These are phyloP conservation scores for Neolamprologus ventralis DNA, from an alignment of 2,113 vertebrate genomes.

Conservation along the genomic window DNA sequence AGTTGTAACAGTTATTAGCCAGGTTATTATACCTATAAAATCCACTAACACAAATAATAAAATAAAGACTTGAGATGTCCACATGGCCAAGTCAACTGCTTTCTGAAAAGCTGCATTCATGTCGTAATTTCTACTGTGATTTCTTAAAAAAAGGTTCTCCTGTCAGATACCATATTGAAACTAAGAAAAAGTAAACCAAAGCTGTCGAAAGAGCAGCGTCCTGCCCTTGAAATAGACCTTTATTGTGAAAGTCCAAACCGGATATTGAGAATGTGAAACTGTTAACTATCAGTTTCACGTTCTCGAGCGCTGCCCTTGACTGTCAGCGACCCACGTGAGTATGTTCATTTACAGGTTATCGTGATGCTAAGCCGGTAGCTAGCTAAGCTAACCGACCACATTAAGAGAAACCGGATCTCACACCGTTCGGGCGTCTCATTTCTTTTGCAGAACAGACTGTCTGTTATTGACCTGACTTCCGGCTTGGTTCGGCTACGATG, in stretches of 20 bases:
- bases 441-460: neutral
- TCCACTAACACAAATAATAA: neutral
- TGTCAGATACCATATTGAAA: neutral
- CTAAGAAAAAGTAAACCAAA: neutral
- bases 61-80: neutral
- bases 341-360: fast-evolving
- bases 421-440: neutral
- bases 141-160: fast-evolving
- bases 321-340: conserved; percentile 26
- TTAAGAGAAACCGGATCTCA: fast-evolving
- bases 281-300: fast-evolving
- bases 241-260: neutral
- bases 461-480: neutral
- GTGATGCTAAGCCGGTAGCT: fast-evolving
- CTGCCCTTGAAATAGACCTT: neutral
- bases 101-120: neutral
- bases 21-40: neutral
- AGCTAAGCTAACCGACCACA: neutral
- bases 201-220: fast-evolving
- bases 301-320: conserved; percentile 28
- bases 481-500: conserved; percentile 18
- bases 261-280: fast-evolving
- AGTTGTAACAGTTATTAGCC: neutral
- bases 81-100: neutral
- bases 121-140: neutral